These are phyloP conservation scores for Malurus elegans DNA, from an alignment of 2,113 vertebrate species.

Conservation along the genomic window DNA sequence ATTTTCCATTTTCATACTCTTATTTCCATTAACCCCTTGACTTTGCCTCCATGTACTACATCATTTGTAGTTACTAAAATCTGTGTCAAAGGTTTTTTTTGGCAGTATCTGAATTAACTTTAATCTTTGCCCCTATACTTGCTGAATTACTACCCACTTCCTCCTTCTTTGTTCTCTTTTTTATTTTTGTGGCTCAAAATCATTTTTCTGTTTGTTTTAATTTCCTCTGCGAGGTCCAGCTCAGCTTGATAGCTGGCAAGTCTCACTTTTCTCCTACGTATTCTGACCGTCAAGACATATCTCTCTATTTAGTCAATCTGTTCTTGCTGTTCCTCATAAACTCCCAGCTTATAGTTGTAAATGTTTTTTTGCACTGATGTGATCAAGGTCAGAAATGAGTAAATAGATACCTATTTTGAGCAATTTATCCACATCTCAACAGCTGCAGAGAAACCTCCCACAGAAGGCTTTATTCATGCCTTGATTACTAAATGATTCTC, in stretches of 20 bases:
- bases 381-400: not conserved
- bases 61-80: not conserved
- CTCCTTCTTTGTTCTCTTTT: not conserved
- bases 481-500: not conserved
- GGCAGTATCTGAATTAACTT: not conserved
- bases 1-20: not conserved
- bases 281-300: not conserved
- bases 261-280: not conserved
- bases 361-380: not conserved
- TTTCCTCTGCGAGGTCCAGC: not conserved
- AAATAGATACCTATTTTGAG: not conserved
- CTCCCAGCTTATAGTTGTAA: not conserved
- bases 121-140: not conserved
- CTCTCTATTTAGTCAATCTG: not conserved
- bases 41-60: not conserved
- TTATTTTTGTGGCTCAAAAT: slow-evolving; percentile 10
- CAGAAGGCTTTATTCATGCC: not conserved
- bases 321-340: not conserved
- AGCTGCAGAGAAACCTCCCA: not conserved
- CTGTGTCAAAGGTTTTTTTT: not conserved
- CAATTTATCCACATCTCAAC: not conserved
- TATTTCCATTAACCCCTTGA: not conserved
- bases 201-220: slow-evolving; percentile 24
- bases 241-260: slow-evolving; percentile 14
- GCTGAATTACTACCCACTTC: not conserved